Conservation (phyloP, 2,888 invertebrate genomes). For the Agonopterix heracliana region DNA sequence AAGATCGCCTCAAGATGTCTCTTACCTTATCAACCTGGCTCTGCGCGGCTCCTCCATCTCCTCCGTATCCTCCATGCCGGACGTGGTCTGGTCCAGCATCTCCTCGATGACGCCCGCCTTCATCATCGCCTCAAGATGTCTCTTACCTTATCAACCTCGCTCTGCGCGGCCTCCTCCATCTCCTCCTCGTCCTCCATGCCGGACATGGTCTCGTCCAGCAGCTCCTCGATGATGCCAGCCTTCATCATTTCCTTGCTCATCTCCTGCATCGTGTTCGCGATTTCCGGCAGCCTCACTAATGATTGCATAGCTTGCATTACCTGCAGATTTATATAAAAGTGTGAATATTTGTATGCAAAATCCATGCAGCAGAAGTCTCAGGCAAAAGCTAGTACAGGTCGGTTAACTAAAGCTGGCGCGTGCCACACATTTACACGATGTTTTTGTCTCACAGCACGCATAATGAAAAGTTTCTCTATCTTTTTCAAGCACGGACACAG, state of each 20-base stretch:
- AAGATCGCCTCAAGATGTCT: not conserved
- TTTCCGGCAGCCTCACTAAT: constrained; percentile 92
- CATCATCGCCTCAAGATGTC: constrained; percentile 91
- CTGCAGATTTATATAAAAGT: constrained; percentile 23
- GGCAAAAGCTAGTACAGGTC: too few relatives aligned
- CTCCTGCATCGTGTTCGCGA: constrained; percentile 97
- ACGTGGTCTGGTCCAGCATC: constrained; percentile 99
- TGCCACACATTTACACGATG: too few relatives aligned
- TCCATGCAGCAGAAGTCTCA: too few relatives aligned
- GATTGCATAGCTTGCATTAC: constrained; percentile 97
- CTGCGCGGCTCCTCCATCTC: constrained; percentile 98
- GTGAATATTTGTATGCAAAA: too few relatives aligned
- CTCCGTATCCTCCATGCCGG: constrained; percentile 92
- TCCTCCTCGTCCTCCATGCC: constrained; percentile 94
- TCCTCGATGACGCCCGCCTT: constrained; percentile 99
- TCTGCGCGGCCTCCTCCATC: constrained; percentile 96
- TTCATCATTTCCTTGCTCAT: constrained; percentile 99
- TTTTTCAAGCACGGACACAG: too few relatives aligned
- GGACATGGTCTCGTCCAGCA: constrained; percentile 98
- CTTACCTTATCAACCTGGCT: constrained; percentile 92
- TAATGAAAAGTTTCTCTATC: too few relatives aligned
- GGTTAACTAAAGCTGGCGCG: too few relatives aligned
- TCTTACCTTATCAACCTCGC: constrained; percentile 91
- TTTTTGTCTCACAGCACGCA: too few relatives aligned
- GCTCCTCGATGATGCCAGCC: constrained; percentile 98